These are phyloP conservation scores for Zosterops lateralis DNA, from an alignment of 2,113 vertebrate species.

Conservation along the genomic window DNA sequence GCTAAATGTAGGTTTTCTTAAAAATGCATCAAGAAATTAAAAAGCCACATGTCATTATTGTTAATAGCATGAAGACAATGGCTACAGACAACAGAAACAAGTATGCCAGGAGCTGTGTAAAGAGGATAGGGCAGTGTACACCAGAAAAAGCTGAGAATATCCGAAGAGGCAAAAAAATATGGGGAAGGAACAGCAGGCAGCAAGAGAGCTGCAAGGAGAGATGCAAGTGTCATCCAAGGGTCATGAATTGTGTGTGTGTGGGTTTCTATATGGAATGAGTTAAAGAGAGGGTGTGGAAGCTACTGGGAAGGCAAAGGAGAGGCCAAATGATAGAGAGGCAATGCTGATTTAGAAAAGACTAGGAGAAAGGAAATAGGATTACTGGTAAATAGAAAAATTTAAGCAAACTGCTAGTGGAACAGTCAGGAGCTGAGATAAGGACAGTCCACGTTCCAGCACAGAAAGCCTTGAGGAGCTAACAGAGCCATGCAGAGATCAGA, in stretches of 20 bases:
- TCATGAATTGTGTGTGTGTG: neutral
- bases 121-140: neutral
- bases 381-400: neutral
- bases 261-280: neutral
- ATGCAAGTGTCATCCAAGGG: neutral
- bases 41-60: neutral
- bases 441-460: neutral
- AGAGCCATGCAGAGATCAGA: neutral
- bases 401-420: neutral
- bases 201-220: neutral
- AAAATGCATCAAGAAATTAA: constrained; percentile 11
- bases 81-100: neutral
- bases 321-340: neutral
- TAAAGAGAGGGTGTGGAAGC: neutral
- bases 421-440: neutral
- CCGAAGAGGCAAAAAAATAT: neutral
- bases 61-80: neutral
- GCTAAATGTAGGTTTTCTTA: constrained; percentile 5
- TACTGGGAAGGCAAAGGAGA: neutral
- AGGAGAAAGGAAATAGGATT: neutral
- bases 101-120: neutral
- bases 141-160: neutral
- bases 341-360: neutral
- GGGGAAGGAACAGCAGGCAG: neutral
- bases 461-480: neutral